Base-by-base conservation (phyloP, 2,113 vertebrate species). In the Chloropsis hardwickii region DNA sequence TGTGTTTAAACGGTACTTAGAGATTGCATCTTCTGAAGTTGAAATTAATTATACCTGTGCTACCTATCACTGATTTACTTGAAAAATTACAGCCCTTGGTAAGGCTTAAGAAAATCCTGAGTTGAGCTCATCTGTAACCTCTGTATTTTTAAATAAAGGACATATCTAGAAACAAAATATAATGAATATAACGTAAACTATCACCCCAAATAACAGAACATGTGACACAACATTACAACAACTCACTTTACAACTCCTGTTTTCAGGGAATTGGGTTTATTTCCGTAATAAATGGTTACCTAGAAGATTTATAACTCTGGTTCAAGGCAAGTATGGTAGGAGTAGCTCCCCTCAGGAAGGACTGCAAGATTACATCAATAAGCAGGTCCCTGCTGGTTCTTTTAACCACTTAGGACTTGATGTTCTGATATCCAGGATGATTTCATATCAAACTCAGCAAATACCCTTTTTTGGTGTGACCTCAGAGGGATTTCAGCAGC, bases 21-120 rank as follows among this genome's bases (percentile, higher is more conserved):
- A 92, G 69, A 69, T 48, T 64, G 28, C 50, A 51, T 76, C 74
- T 95, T 94, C 78, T 71, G 78, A 51, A 96, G 73, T 81, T 53
- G 74, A 94, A 94, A 94, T 95, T 81, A 95, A 94, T 95, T 93
- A 81, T 24, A 94, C 73, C 60, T 93, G 44, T 76, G 27, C 45
- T 87, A 70, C 61, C 29, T 64, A 72, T 48, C 53, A 56, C 8
- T 8, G 14, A 60, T 61, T 96, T 84, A 71, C 42, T 71, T 0
- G 0, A 79, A 56, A 78, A 61, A 56, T 81, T 72, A 82, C 18
- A 72, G 40, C 10, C 24, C 44, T 14, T 39, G 28, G 33, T n/a
- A 31, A 92, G 14, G 28, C 60, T 71, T 2, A 65, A 53, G 53
- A 48, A 73, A 84, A 69, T 28, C 6, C 4, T 17, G 7, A 67